Base-by-base conservation (phyloP, 2,888 invertebrate genomes). In the Orthonevra nobilis region DNA sequence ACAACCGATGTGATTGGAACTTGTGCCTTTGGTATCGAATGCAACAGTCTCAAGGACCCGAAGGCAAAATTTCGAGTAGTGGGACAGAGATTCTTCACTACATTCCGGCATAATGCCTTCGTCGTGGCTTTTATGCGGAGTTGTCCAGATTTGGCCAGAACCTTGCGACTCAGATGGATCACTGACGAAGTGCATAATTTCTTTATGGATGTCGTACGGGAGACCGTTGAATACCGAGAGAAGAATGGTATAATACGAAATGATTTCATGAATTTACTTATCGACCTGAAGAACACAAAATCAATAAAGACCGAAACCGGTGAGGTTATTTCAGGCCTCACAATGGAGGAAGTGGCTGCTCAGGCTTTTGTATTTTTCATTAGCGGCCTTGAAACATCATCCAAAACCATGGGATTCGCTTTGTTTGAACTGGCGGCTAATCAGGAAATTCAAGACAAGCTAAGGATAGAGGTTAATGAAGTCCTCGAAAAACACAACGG, bases 301-400 rank as follows among this genome's bases (percentile, higher is more conserved):
- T 85, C 64, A 81, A 84, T 72, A 3, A 83, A 82, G 28, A 50
- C 68, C 1, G 86, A 86, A 46, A 63, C 82, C 4, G 64, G 82
- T 1, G 61, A 32, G 12, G 38, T 34, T 14, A 26, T 23, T 2
- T n/a, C 40, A 4, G 66, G 63, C 2, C 52, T 83, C 1, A 69
- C 87, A 0, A 77, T 81, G 2, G 84, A 85, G 10, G 84, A 87
- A 72, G 84, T 89, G 9, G 84, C 86, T 0, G 88, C 88, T 0
- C 87, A 89, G 38, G 84, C 86, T 0, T 89, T 87, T 72, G 83
- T 85, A 0, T 88, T 87, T 44, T 82, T 87, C 3, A 36, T 86
- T 14, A 86, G 92, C 6, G 93, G 93, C 0, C 91, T 92, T 81
- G 92, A 92, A 84, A 92, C 93, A 0, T 91, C 92, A 0, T 92